A percentile compares a stretch with the other conserved stretches of the same genome.
Evolutionary conservation across 2,113 vertebrate genomes (phyloP).

Genomic region (Lampris incognitus): DNA sequence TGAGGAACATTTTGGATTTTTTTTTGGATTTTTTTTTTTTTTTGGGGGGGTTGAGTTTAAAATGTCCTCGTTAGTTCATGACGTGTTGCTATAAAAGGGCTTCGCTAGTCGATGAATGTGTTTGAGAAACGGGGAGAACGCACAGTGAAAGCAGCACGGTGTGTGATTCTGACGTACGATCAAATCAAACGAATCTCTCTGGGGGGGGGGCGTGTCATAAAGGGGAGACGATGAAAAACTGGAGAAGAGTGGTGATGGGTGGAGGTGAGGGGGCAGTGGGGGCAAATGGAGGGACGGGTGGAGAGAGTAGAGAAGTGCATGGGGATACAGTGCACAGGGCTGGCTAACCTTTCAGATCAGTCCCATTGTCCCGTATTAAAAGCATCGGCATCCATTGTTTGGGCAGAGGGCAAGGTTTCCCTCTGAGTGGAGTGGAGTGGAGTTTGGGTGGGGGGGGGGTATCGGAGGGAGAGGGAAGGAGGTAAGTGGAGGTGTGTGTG

Average conservation of each 20-base stretch:
- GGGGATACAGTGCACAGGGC: slow-evolving; percentile 53
- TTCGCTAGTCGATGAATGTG: too few species aligned
- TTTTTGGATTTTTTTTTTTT: too few species aligned
- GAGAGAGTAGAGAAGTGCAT: slow-evolving; percentile 72
- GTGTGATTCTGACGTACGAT: too few species aligned
- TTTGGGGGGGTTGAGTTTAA: too few species aligned
- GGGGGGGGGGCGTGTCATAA: neutral
- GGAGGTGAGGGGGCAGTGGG: slow-evolving; percentile 6
- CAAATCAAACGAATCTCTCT: neutral
- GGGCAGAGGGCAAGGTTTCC: slow-evolving; percentile 68
- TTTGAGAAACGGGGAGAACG: too few species aligned
- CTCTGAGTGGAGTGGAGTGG: slow-evolving; percentile 53
- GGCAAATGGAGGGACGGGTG: slow-evolving; percentile 21
- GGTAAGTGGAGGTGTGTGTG: slow-evolving; percentile 18
- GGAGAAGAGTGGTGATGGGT: neutral
- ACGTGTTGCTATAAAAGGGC: too few species aligned
- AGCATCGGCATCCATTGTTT: slow-evolving; percentile 86
- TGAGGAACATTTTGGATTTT: too few species aligned
- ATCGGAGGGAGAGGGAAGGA: slow-evolving; percentile 6
- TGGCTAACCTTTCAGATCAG: slow-evolving; percentile 81
- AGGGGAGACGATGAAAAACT: neutral
- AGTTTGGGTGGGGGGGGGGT: slow-evolving; percentile 22
- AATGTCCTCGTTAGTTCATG: too few species aligned
- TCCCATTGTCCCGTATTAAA: slow-evolving; percentile 85
- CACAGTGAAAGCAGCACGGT: too few species aligned